These are phyloP conservation scores for Rhinolophus sinicus DNA, from an alignment of 2,113 vertebrate species.

Conservation along the genomic window DNA sequence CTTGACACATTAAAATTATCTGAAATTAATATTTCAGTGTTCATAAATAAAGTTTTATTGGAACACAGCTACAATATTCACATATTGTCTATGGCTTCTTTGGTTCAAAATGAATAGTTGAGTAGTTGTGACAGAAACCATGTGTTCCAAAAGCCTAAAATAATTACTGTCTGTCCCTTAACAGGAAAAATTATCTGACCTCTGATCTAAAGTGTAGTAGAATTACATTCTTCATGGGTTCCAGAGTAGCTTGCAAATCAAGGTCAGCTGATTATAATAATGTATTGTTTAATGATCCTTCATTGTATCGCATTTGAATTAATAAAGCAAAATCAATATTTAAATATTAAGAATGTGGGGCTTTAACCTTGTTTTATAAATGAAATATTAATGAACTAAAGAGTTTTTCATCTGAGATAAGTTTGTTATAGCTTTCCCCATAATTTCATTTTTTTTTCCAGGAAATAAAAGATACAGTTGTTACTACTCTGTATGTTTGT, in stretches of 20 bases:
- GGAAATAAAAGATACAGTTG: constrained; percentile 9
- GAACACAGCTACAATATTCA: background rate
- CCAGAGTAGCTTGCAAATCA: background rate
- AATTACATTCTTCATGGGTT: background rate
- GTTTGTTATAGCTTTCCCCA: background rate
- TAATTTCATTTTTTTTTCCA: constrained; percentile 23
- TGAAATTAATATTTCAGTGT: constrained; percentile 38
- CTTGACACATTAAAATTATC: constrained; percentile 21
- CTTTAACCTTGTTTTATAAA: constrained; percentile 46
- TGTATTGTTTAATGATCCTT: background rate
- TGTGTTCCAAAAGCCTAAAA: constrained; percentile 4
- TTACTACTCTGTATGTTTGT: background rate
- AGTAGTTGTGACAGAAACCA: constrained; percentile 2
- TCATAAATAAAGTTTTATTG: constrained; percentile 52
- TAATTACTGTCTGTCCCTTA: constrained; percentile 1
- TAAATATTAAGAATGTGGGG: constrained; percentile 50
- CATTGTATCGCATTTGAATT: constrained; percentile 43
- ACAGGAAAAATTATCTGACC: constrained; percentile 5
- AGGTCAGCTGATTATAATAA: background rate
- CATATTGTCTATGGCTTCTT: background rate
- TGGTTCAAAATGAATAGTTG: constrained; percentile 26
- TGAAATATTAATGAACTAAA: constrained; percentile 26
- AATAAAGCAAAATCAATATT: constrained; percentile 33
- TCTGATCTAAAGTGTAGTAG: constrained; percentile 24
- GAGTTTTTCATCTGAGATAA: constrained; percentile 13